Evolutionary conservation across 2,113 vertebrate genomes (phyloP), one percentile per base, ranked within the genome.

Genomic region (Mormoops blainvillei): DNA sequence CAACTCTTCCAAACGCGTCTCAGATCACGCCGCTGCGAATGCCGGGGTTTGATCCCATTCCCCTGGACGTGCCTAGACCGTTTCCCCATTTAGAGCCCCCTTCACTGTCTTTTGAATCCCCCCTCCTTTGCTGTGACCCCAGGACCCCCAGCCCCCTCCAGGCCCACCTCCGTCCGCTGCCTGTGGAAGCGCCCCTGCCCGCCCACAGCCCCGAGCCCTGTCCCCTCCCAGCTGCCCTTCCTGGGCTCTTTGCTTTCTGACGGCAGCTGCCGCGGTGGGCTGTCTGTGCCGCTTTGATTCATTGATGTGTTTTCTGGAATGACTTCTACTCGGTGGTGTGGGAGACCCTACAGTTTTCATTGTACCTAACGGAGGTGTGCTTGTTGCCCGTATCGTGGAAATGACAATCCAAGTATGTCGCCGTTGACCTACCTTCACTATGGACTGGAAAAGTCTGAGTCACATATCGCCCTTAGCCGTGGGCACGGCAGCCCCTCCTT

Each of bases 401-500:
- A 43, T n/a, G 74, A 48, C 20, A 73, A 67, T 67, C 58, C 19
- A 2, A 78, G 31, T 7, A 0, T 84, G 81, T 94, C 10, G 38
- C 52, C 38, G 71, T 48, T 63, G 8, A 22, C 14, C 11, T 58
- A 33, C 41, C 33, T 89, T 89, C 48, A 24, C 45, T 36, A 63
- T 36, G n/a, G 20, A 13, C 54, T 68, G 18, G 9, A 38, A 82
- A 58, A 58, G 20, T 43, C 77, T 13, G 54, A 87, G 19, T 54
- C 63, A 15, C 4, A 28, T 45, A 38, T 5, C 0, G 0, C n/a
- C 18, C 19, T 67, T 73, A 22, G 2, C 61, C 36, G 52, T 54
- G 1, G 0, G 13, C 9, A 2, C 16, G 16, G 54, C 14, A 45
- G 19, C 10, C 56, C 1, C 18, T 36, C 14, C 11, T 41, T 63